phyloP scores from a whole-genome alignment of 2,797 vertebrate species.

The Takifugu ocellatus region DNA sequence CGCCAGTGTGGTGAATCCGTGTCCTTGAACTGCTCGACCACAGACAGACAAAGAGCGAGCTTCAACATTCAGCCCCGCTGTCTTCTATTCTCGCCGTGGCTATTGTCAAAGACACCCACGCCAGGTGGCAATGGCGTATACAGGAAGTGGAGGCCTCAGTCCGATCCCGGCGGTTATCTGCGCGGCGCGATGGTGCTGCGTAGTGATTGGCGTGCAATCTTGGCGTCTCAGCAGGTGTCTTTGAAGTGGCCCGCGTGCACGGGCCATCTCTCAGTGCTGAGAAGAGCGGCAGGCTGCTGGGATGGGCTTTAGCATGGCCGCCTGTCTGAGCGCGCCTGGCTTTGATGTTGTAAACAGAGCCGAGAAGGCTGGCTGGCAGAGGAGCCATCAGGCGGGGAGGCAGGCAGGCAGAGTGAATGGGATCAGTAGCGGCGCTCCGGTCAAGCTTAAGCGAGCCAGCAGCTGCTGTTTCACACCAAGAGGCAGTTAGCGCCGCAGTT shows the following conservation, averaged over 20 bases:
- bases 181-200: constrained; percentile 31
- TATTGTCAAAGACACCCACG: constrained; percentile 43
- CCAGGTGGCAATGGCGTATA: constrained; percentile 21
- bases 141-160: constrained; percentile 31
- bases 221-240: constrained; percentile 66
- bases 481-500: constrained; percentile 61
- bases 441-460: constrained; percentile 63
- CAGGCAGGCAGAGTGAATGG: constrained; percentile 50
- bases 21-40: constrained; percentile 70
- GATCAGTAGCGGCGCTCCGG: constrained; percentile 66
- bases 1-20: constrained; percentile 63
- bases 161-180: constrained; percentile 29
- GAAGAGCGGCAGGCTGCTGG: constrained; percentile 54
- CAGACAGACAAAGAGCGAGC: constrained; percentile 66
- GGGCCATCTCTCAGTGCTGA: constrained; percentile 56
- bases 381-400: constrained; percentile 51
- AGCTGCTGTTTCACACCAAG: constrained; percentile 63
- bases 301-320: constrained; percentile 67
- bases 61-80: constrained; percentile 47
- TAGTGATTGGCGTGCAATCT: constrained; percentile 58
- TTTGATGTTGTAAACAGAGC: constrained; percentile 74
- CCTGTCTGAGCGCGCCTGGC: constrained; percentile 65
- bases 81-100: constrained; percentile 42
- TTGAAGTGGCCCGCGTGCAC: constrained; percentile 63
- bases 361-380: constrained; percentile 53